phyloP scores from a whole-genome alignment of 2,113 vertebrate genomes.

The Redunca redunca region DNA sequence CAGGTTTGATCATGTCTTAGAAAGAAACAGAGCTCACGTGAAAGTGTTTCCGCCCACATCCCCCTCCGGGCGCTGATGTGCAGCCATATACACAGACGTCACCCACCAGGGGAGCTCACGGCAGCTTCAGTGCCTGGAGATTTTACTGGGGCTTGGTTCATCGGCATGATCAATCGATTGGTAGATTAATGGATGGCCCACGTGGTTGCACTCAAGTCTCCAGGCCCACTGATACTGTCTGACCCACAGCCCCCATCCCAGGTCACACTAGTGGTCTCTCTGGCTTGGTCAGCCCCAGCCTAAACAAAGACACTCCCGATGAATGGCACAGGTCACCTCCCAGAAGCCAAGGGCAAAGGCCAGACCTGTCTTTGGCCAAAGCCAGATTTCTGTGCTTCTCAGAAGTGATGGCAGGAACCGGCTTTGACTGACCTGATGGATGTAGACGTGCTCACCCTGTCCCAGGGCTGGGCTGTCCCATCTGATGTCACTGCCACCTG shows the following conservation, averaged over 20 bases:
- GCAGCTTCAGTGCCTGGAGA: background rate
- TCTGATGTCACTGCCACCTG: rapidly evolving
- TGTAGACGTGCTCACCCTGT: rapidly evolving
- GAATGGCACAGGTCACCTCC: background rate
- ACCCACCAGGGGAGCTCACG: rapidly evolving
- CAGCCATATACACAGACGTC: rapidly evolving
- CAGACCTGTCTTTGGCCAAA: background rate
- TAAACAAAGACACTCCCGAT: background rate
- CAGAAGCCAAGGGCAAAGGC: background rate
- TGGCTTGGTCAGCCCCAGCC: background rate
- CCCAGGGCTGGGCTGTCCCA: rapidly evolving
- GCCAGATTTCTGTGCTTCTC: background rate
- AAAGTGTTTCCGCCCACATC: rapidly evolving
- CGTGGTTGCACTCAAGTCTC: background rate
- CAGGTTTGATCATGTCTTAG: background rate
- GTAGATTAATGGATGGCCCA: background rate
- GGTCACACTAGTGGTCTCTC: background rate
- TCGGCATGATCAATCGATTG: background rate
- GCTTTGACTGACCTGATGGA: background rate
- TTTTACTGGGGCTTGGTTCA: background rate
- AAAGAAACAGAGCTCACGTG: background rate
- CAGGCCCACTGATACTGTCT: rapidly evolving
- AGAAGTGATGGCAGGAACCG: background rate
- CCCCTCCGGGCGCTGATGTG: rapidly evolving
- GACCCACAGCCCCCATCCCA: background rate